Conservation (phyloP, 2,797 vertebrate species). For the Prionace glauca region DNA sequence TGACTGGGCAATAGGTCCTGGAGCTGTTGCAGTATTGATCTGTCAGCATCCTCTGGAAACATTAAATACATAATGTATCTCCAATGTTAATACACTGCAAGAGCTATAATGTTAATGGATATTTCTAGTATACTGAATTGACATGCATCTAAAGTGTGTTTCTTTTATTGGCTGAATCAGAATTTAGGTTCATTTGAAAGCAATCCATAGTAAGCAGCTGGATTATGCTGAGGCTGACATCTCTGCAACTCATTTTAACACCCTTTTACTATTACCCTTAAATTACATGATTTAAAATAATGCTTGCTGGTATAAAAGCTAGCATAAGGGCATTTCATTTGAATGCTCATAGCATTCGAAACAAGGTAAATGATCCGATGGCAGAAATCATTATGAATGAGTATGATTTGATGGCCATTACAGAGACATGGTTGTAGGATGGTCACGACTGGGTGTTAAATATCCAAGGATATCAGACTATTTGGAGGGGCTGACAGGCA, state of each 20-base stretch:
- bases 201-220: neutral
- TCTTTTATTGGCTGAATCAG: neutral
- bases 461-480: too few relatives aligned
- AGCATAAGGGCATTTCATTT: too few relatives aligned
- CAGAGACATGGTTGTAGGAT: too few relatives aligned
- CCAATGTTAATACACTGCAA: neutral
- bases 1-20: neutral
- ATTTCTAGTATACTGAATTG: neutral
- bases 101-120: slow-evolving; percentile 10
- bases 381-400: too few relatives aligned
- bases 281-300: neutral
- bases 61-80: neutral
- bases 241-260: neutral
- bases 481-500: too few relatives aligned
- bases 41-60: neutral
- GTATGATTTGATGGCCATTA: too few relatives aligned
- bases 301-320: too few relatives aligned
- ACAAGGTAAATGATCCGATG: too few relatives aligned
- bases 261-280: neutral
- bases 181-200: neutral
- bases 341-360: too few relatives aligned
- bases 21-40: neutral
- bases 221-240: neutral
- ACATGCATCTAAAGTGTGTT: neutral
- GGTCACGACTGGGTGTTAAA: too few relatives aligned